Evolutionary conservation across 1,140 invertebrate species (phyloP).

Genomic region (Scylla paramamosain): DNA sequence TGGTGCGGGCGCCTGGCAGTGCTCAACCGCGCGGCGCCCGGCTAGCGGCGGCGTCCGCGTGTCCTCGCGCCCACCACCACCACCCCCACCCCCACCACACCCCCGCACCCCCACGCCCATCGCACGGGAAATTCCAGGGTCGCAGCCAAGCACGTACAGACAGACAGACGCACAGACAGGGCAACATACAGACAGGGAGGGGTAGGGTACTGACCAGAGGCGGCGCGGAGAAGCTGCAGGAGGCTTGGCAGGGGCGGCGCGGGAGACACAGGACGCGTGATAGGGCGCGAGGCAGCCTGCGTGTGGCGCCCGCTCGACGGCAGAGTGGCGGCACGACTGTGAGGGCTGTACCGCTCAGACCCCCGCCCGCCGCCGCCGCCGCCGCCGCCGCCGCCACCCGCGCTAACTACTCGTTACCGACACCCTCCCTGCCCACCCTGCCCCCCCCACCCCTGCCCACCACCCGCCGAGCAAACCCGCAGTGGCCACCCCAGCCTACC

Average conservation of each 20-base stretch:
- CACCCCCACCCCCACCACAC: neutral
- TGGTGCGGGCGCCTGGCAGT: neutral
- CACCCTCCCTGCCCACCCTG: constrained; percentile 36
- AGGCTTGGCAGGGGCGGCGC: constrained; percentile 6
- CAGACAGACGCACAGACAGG: constrained; percentile 31
- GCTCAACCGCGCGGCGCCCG: neutral
- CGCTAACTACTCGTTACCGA: constrained; percentile 64
- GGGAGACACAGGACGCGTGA: constrained; percentile 43
- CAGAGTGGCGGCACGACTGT: constrained; percentile 60
- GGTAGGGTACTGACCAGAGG: constrained; percentile 46
- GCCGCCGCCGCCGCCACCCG: constrained; percentile 58
- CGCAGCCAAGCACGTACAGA: neutral
- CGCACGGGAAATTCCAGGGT: neutral
- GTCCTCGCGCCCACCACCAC: neutral
- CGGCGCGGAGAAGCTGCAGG: neutral
- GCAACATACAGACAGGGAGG: neutral
- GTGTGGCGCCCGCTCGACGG: constrained; percentile 53
- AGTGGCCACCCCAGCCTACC: neutral
- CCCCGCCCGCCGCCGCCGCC: constrained; percentile 43
- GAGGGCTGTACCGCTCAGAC: constrained; percentile 17
- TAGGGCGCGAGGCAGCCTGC: constrained; percentile 4
- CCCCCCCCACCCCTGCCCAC: neutral
- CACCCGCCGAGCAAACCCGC: neutral
- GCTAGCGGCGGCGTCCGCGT: neutral
- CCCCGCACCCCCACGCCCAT: constrained; percentile 9